These are phyloP conservation scores for Nasonia oneida DNA, from an alignment of 2,888 invertebrate species.

Conservation along the genomic window DNA sequence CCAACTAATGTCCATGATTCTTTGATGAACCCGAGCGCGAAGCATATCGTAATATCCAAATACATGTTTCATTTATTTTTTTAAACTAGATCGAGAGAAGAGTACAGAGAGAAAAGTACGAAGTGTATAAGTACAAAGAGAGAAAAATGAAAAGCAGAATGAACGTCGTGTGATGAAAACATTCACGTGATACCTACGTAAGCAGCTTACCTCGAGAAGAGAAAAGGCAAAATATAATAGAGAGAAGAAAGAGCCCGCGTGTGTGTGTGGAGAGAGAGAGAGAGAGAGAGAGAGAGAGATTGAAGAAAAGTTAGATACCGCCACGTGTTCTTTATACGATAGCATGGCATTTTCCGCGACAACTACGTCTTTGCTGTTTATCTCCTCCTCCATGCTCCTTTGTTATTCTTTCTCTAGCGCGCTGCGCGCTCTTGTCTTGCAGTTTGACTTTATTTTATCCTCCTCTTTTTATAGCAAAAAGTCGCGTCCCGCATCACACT, in stretches of 20 bases:
- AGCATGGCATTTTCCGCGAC: constrained; percentile 72
- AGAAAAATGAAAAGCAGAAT: neutral
- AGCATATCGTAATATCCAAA: too few relatives aligned
- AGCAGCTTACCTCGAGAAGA: constrained; percentile 72
- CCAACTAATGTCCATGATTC: too few relatives aligned
- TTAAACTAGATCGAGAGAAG: too few relatives aligned
- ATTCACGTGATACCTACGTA: constrained; percentile 73
- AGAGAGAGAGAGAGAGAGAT: neutral
- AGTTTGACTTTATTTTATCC: neutral
- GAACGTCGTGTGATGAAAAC: constrained; percentile 58
- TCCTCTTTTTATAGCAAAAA: neutral
- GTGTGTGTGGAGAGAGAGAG: neutral
- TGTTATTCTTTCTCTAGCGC: neutral
- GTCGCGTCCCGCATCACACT: too few relatives aligned
- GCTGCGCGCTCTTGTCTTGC: neutral
- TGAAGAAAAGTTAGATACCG: constrained; percentile 38
- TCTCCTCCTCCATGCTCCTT: neutral
- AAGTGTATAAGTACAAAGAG: neutral
- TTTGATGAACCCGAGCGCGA: too few relatives aligned
- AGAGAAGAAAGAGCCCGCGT: neutral
- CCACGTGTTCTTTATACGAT: constrained; percentile 66
- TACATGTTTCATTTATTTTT: too few relatives aligned
- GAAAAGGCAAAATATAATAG: constrained; percentile 17
- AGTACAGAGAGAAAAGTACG: neutral
- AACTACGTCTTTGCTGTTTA: constrained; percentile 55